Evolutionary conservation across 1,140 invertebrate genomes (phyloP), one percentile per base, ranked within the genome.

Genomic region (Polyergus mexicanus): DNA sequence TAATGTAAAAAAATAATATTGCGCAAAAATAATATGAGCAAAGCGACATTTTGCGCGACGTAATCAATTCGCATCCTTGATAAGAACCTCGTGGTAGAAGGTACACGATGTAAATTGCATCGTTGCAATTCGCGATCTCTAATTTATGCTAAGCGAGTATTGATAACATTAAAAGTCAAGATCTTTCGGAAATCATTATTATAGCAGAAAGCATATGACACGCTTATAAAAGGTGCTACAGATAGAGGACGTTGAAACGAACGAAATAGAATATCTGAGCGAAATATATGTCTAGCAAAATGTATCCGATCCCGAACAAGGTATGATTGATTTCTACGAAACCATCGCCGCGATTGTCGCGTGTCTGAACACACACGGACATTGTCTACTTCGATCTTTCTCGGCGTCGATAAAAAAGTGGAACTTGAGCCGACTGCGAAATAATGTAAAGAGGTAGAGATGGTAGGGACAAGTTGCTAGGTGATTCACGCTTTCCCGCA

Each of bases 331-430:
- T 41, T 47, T 32, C 19, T 16, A 38, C 2, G 54, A 72, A 32
- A 62, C 47, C n/a, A 41, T 72, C 66, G 3, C 4, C 16, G 16
- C 10, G 22, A 80, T 69, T 28, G 16, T 69, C 41, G 13, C 65
- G 66, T 81, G 54, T 71, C 13, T 25, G 16, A 47, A 22, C 25
- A 8, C 3, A 25, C 5, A 1, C 44, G 47, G 38, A 19, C 6
- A 81, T 72, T 38, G 54, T 74, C 54, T 16, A 35, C 54, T 74
- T 74, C 54, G 25, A 83, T 72, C 28, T n/a, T 19, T 44, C 19
- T 6, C 41, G 28, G n/a, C 38, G 25, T 85, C 35, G 74, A 63
- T 66, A 77, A 60, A 68, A 80, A 80, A 78, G 76, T 47, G 19
- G 41, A 16, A 81, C 32, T 69, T 38, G 28, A 77, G 76, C 32